Percentiles rank a stretch among this genome's conserved stretches.
Conservation (phyloP, 1,140 invertebrate genomes). For the Diploscapter pachys region DNA sequence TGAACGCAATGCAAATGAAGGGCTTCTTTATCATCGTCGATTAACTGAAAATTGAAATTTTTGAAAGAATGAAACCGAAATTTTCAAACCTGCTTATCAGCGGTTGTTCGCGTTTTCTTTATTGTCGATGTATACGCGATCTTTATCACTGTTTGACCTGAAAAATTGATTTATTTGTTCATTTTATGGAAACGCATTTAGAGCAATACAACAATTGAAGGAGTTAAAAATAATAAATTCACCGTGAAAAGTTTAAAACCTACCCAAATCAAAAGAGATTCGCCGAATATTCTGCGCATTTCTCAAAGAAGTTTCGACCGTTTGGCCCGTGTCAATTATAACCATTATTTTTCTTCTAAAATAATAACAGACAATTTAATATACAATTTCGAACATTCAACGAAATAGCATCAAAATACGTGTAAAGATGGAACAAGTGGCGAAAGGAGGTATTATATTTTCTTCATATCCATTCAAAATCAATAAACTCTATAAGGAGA, state of each 20-base stretch:
- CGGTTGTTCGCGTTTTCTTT: slow-evolving; percentile 1
- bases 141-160: slow-evolving; percentile 14
- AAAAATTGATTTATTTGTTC: neutral
- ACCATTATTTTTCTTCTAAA: too few species aligned
- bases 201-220: neutral
- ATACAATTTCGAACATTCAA: too few species aligned
- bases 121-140: neutral
- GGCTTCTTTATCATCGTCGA: neutral
- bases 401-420: too few species aligned
- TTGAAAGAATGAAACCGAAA: neutral
- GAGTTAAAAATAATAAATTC: too few species aligned
- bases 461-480: too few species aligned
- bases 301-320: neutral
- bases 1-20: slow-evolving; percentile 13
- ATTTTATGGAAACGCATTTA: too few species aligned
- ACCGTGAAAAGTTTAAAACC: neutral
- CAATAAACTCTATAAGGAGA: too few species aligned
- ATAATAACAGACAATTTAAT: too few species aligned
- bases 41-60: neutral
- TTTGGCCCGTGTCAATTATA: too few species aligned
- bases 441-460: too few species aligned
- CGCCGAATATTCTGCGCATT: neutral
- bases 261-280: slow-evolving; percentile 15
- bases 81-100: slow-evolving; percentile 6
- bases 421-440: too few species aligned